Conservation (phyloP, 2,888 invertebrate species). For the Sericinus montela region DNA sequence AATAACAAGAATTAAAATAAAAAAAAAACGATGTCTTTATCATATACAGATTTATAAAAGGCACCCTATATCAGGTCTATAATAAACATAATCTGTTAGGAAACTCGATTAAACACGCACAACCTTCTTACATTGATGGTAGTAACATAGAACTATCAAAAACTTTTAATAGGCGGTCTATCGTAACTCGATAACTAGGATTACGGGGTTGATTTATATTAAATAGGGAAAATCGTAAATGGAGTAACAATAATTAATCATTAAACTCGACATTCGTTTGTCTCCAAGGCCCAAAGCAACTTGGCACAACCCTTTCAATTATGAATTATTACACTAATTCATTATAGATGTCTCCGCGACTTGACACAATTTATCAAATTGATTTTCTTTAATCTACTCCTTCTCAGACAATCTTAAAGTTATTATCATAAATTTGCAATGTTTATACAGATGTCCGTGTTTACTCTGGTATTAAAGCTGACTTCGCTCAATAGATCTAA, state of each 20-base stretch:
- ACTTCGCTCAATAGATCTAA: too few relatives aligned
- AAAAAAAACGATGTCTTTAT: too few relatives aligned
- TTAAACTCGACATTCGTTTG: conserved; percentile 71
- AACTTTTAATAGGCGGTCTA: conserved; percentile 30
- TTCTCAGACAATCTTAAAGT: conserved; percentile 26
- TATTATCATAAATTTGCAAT: conserved; percentile 69
- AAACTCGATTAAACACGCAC: conserved; percentile 20
- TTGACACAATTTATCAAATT: conserved; percentile 73
- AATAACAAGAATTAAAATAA: conserved; percentile 50
- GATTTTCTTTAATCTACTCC: conserved; percentile 60
- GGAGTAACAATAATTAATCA: conserved; percentile 71
- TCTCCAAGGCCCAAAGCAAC: conserved; percentile 55
- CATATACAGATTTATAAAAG: too few relatives aligned
- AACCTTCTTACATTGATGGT: conserved; percentile 4
- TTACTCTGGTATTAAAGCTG: too few relatives aligned
- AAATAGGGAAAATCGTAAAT: conserved; percentile 34
- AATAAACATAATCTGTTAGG: not conserved
- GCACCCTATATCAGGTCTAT: not conserved
- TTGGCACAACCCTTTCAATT: conserved; percentile 70
- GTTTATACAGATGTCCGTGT: conserved; percentile 42
- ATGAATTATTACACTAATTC: conserved; percentile 75
- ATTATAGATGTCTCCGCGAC: conserved; percentile 67
- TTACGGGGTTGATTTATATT: conserved; percentile 35
- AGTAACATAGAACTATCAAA: conserved; percentile 18
- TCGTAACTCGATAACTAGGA: conserved; percentile 30